A percentile compares a stretch with the other conserved stretches of the same genome.
phyloP scores from a whole-genome alignment of 1,140 invertebrate species.

The Tetraneura akinire region DNA sequence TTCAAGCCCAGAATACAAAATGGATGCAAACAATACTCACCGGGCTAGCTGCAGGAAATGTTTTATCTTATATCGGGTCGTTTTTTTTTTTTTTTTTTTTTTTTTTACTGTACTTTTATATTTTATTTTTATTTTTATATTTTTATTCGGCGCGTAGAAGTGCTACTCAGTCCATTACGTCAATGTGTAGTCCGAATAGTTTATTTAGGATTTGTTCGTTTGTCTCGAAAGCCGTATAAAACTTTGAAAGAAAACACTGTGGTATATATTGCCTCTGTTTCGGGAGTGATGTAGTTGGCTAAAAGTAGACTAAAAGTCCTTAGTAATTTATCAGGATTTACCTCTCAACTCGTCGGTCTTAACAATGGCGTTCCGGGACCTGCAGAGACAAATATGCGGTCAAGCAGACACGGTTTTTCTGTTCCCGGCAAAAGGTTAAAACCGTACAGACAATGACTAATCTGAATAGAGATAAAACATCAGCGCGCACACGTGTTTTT shows the following conservation, averaged over 20 bases:
- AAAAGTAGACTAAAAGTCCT: neutral
- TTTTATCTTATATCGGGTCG: neutral
- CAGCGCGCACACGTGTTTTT: neutral
- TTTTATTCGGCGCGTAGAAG: too few relatives aligned
- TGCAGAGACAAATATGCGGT: slow-evolving; percentile 47
- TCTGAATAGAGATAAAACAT: slow-evolving; percentile 36
- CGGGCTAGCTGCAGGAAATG: neutral
- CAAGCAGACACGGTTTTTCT: slow-evolving; percentile 23
- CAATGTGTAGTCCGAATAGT: neutral
- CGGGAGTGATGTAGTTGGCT: neutral
- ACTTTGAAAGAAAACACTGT: slow-evolving; percentile 17
- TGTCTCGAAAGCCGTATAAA: neutral
- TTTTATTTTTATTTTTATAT: too few relatives aligned
- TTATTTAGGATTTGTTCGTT: slow-evolving; percentile 15
- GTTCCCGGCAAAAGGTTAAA: slow-evolving; percentile 4
- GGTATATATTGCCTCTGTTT: neutral
- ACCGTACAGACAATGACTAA: slow-evolving; percentile 33
- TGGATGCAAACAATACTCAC: neutral
- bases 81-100: neutral
- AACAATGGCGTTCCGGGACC: slow-evolving; percentile 29
- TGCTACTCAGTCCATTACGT: slow-evolving; percentile 6
- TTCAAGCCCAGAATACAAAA: neutral
- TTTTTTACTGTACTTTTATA: too few relatives aligned
- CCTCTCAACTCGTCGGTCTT: slow-evolving; percentile 39
- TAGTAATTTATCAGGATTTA: slow-evolving; percentile 48